Base-by-base conservation (phyloP, 2,113 vertebrate genomes). In the Aegotheles bennettii region DNA sequence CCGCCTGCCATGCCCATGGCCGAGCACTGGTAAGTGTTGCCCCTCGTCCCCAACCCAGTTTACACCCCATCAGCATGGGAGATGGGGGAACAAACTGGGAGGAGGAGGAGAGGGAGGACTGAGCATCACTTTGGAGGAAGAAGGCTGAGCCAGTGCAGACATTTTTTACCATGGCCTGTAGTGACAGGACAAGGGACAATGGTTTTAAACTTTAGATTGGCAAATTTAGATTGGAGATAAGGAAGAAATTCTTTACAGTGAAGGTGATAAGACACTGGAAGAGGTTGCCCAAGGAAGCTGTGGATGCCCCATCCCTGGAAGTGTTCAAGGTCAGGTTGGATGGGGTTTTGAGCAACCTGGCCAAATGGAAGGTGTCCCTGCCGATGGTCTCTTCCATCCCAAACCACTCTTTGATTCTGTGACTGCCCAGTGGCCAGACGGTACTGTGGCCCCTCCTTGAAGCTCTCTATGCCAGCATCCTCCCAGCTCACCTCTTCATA, bases 1-100 rank as follows among this genome's bases (percentile, higher is more conserved):
- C 59, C 3, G 7, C 15, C 47, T 0, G 0, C 17, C 25, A 63
- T 8, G 48, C 35, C 45, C 2, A 4, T 10, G 14, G 48, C 21
- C 0, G 2, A 67, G 29, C 51, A 31, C 31, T 24, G 17, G 51
- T 3, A 5, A 7, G n/a, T 60, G 51, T 81, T 51, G 36, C 5
- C 28, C 43, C 24, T 35, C 1, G 2, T 59, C 69, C 74, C 57
- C 16, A 6, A 38, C 24, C 33, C 0, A 0, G 17, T 53, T 33
- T 38, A 48, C 28, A 59, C 23, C 60, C 29, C 8, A 5, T 19
- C n/a, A 50, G 33, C 4, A 3, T 1, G 24, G 61, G 15, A 88
- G 51, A 71, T 7, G 23, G 25, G 15, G 7, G 18, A 25, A 7
- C 12, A 63, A 45, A 57, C 6, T 45, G 28, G 29, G 47, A 80